Evolutionary conservation across 1,140 invertebrate genomes (phyloP), one percentile per base, ranked within the genome.

Genomic region (Acromyrmex heyeri): DNA sequence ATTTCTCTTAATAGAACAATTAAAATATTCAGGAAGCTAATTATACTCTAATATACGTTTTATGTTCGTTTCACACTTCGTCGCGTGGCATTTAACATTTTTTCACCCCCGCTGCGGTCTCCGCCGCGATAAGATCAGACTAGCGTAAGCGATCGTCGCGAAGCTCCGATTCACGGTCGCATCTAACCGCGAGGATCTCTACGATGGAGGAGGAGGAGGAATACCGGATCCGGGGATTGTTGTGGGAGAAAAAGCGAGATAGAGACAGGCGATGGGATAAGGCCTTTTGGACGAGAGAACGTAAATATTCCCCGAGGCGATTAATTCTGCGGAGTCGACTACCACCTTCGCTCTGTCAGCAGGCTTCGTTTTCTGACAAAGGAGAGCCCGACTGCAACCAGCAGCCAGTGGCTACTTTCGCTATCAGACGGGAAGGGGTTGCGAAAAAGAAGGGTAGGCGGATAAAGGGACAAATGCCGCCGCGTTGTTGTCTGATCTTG

Each of bases 401-500:
- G 53, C 55, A 59, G 79, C 64, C 88, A 79, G 81, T 86, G 88
- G 88, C 70, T 88, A 82, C 87, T 86, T 85, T 82, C 62, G 14
- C 76, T 69, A 86, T 73, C 65, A 55, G 12, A 57, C 57, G 61
- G 75, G 57, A 69, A 53, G 38, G 38, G 30, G 55, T 12, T 59
- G 69, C 30, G 38, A 16, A n/a, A n/a, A 64, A 2, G 67, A 48
- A n/a, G 55, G 64, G 59, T 12, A 2, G 38, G 59, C 12, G n/a
- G 50, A 86, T 62, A 78, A 79, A 85, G 72, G 90, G 81, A 90
- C 85, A 90, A 91, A 92, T 77, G 82, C 87, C 73, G 86, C 87
- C 72, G 87, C 50, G 61, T 62, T 85, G 89, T 88, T 89, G 89
- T 91, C 89, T 87, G 92, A 93, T 93, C 92, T 83, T 90, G 75